phyloP scores from a whole-genome alignment of 2,797 vertebrate species.

The Lateolabrax maculatus region DNA sequence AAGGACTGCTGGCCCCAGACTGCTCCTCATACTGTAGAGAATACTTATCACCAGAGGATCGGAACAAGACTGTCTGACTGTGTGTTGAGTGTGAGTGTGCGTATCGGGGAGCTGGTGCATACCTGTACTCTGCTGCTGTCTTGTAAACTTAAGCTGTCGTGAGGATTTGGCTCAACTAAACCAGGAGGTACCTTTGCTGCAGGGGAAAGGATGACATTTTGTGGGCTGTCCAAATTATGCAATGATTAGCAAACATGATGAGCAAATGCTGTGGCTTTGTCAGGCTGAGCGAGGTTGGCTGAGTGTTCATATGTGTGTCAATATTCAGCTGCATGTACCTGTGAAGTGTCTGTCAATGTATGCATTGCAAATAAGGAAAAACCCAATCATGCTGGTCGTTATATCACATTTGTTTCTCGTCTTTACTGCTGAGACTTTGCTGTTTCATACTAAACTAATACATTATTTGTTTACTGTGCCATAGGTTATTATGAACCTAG shows the following conservation, averaged over 20 bases:
- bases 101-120: not conserved
- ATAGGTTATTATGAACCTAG: not conserved
- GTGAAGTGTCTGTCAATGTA: slow-evolving; percentile 63
- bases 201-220: slow-evolving; percentile 1
- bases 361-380: slow-evolving; percentile 43
- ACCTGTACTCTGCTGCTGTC: slow-evolving; percentile 2
- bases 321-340: slow-evolving; percentile 52
- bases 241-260: slow-evolving; percentile 14
- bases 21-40: slow-evolving; percentile 24
- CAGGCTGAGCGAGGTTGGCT: not conserved
- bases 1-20: slow-evolving; percentile 33
- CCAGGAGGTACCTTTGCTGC: not conserved
- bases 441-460: too few relatives aligned
- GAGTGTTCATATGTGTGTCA: slow-evolving; percentile 19
- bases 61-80: slow-evolving; percentile 24
- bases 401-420: not conserved
- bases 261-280: slow-evolving; percentile 27
- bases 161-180: slow-evolving; percentile 16
- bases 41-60: slow-evolving; percentile 32
- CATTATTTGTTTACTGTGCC: not conserved
- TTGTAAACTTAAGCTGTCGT: slow-evolving; percentile 34
- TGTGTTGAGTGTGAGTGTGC: slow-evolving; percentile 17
- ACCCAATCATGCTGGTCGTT: slow-evolving; percentile 7
- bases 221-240: not conserved
- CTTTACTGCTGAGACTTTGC: not conserved